Percentiles rank a stretch among this genome's conserved stretches.
Conservation (phyloP, 1,140 invertebrate genomes). For the Aphaenogaster ashmeadi region DNA sequence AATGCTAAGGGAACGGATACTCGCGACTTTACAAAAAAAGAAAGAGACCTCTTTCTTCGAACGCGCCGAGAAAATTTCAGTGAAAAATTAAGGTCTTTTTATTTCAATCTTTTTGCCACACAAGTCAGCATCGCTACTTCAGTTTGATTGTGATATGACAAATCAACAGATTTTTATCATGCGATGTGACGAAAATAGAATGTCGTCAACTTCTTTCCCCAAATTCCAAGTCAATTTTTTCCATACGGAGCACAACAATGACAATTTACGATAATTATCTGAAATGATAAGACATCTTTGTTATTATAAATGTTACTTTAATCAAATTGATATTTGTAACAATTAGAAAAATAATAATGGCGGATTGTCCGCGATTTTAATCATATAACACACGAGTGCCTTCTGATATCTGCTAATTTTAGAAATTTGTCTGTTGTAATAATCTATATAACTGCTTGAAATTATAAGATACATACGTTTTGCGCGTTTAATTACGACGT, state of each 20-base stretch:
- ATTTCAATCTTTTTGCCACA: background rate
- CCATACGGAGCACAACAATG: too few species aligned
- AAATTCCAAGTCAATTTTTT: background rate
- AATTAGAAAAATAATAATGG: conserved; percentile 8
- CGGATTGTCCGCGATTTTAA: background rate
- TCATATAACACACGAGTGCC: background rate
- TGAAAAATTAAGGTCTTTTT: background rate
- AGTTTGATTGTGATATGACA: background rate
- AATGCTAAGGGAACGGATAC: conserved; percentile 50
- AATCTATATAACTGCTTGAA: background rate
- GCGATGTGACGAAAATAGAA: background rate
- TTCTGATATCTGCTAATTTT: background rate
- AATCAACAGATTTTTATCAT: background rate
- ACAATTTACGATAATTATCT: conserved; percentile 7
- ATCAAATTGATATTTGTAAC: background rate
- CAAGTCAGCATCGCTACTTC: background rate
- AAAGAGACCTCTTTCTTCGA: conserved; percentile 16
- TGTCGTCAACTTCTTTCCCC: background rate
- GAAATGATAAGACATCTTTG: background rate
- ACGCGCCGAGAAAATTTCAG: conserved; percentile 36
- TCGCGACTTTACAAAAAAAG: conserved; percentile 30
- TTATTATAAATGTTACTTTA: background rate
- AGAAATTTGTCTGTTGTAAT: too few species aligned
- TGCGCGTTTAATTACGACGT: too few species aligned
- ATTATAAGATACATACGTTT: background rate